Base-by-base conservation (phyloP, 2,797 vertebrate genomes). In the Tragelaphus oryx region DNA sequence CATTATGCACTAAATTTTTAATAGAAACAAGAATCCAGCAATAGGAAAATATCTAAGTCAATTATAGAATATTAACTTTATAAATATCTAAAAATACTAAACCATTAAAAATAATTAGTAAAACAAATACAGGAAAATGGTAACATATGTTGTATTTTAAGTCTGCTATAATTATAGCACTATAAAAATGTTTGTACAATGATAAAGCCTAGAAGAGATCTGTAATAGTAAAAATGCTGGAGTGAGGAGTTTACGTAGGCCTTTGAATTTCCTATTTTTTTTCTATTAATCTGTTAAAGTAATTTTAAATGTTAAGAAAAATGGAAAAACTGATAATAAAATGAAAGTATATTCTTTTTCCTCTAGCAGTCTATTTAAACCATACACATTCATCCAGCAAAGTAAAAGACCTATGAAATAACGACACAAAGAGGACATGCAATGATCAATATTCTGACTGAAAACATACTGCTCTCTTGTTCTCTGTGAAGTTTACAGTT, bases 61-160 rank as follows among this genome's bases (percentile, higher is more conserved):
- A 88, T 74, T 95, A 89, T 2, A 94, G 83, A 92, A 57, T n/a
- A 81, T 46, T 92, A 92, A 48, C 86, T 90, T 74, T 30, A 76
- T 30, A 52, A 76, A 18, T 52, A 60, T 16, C 74, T 91, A 9
- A 50, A 59, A 75, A 59, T 60, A 50, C 30, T 81, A 90, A 89
- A 71, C n/a, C 11, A 87, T 30, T 81, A 82, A 91, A 95, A 85
- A 89, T 85, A 89, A 94, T 95, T 81, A 92, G 75, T 78, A 87
- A 93, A 81, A 91, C n/a, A n/a, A 94, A 62, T 59, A 68, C 5
- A n/a, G 12, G 8, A 37, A 78, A 87, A 78, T n/a, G 41, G 28
- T 50, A 85, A 76, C n/a, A 33, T 30, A 76, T 28, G 74, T 24
- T 85, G 50, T 14, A 76, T 71, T 54, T 87, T 86, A 82, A 92